These are phyloP conservation scores for Drosophila phalerata DNA, from an alignment of 2,888 invertebrate genomes.

Conservation along the genomic window DNA sequence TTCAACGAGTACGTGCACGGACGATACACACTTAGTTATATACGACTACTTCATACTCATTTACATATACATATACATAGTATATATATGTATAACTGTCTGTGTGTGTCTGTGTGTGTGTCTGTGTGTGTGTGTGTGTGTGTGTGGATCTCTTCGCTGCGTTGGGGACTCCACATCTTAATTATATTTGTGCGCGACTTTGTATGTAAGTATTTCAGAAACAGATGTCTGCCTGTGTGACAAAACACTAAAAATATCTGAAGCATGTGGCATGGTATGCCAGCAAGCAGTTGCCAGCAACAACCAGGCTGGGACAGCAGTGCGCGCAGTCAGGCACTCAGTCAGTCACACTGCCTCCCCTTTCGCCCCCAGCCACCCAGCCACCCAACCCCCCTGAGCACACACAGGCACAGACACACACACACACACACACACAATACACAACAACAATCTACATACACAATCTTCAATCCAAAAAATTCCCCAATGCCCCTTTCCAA, in stretches of 20 bases:
- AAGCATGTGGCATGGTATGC: constrained; percentile 70
- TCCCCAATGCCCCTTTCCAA: constrained; percentile 34
- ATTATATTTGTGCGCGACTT: constrained; percentile 59
- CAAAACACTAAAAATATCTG: constrained; percentile 70
- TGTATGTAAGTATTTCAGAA: constrained; percentile 58
- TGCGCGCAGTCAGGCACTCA: constrained; percentile 43
- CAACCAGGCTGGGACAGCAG: constrained; percentile 49
- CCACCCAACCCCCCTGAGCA: neutral
- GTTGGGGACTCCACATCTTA: constrained; percentile 53
- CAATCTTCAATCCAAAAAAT: constrained; percentile 46
- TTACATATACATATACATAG: constrained; percentile 14
- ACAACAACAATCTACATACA: constrained; percentile 15
- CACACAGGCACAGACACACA: neutral
- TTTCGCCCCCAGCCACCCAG: constrained; percentile 3
- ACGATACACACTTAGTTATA: constrained; percentile 5
- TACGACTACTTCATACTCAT: constrained; percentile 15
- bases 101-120: neutral
- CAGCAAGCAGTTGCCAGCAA: constrained; percentile 58
- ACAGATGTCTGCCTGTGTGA: constrained; percentile 68
- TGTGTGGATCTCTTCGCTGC: constrained; percentile 22
- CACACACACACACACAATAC: neutral
- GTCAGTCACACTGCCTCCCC: constrained; percentile 34
- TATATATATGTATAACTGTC: neutral
- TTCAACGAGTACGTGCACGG: constrained; percentile 31
- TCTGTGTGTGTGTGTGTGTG: constrained; percentile 11